Base-by-base conservation (phyloP, 2,888 invertebrate species). In the Nymphalis polychloros region DNA sequence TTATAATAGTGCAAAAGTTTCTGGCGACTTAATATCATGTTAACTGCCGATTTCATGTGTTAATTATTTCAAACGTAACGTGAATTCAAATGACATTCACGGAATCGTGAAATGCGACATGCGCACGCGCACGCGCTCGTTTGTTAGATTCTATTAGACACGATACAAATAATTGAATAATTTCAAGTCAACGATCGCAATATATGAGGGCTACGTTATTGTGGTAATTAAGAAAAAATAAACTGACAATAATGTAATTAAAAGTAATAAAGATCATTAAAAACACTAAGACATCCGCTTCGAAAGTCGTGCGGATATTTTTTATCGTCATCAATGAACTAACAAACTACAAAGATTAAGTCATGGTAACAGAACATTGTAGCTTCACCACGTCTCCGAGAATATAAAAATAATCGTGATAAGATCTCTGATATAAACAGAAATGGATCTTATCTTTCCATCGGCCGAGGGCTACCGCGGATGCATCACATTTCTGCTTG, bases 91-190 rank as follows among this genome's bases (percentile, higher is more conserved):
- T 17, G 35, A 31, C 27, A 17, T 55, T 55, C 55, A 31, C 31
- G 2, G 49, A 20, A 17, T 27, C 55, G 55, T 55, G 55, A 10
- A 49, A 31, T n/a, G 55, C 27, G 17, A 16, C 5, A 17, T 53
- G 53, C 55, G 31, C 55, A 55, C 31, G 17, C 55, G 55, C 55
- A 31, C 55, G 55, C 55, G 55, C 20, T 13, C n/a, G 8, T 6
- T 10, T 4, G 10, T 41, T 41, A 6, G 55, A 55, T 31, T 55
- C 1, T 31, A 31, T 53, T 53, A 55, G 55, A 31, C 55, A 55
- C 55, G 55, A 55, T 17, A 31, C 55, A 55, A 31, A 31, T 55
- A 55, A 55, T n/a, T 49, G 19, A 49, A 49, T 6, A 31, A 55
- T 55, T 27, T 20, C n/a, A 8, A 35, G 55, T 55, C 55, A 55